Base-by-base conservation (phyloP, 1,140 invertebrate genomes). In the Meloidogyne chitwoodi region DNA sequence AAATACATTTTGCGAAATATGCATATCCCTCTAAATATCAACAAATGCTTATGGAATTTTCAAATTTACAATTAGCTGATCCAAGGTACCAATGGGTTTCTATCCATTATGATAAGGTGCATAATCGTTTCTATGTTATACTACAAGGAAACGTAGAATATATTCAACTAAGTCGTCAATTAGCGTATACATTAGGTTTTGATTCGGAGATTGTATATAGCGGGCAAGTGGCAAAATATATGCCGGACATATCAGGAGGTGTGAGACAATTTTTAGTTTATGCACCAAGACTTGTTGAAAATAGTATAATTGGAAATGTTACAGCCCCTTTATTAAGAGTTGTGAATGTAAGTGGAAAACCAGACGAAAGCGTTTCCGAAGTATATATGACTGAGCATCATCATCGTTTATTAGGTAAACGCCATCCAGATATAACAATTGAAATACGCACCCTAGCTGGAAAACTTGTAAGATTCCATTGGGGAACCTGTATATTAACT, bases 241-340 rank as follows among this genome's bases (percentile, higher is more conserved):
- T 62, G 44, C 69, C 69, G 2, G 69, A 72, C 16, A 26, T 72
- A 19, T 72, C 69, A 2, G 69, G 69, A 19, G 69, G 69, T 10
- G 48, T 61, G 6, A 12, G 48, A 3, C n/a, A n/a, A n/a, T n/a
- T n/a, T n/a, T n/a, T n/a, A n/a, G n/a, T n/a, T n/a, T n/a, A n/a
- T n/a, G n/a, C n/a, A n/a, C n/a, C n/a, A n/a, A n/a, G n/a, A n/a
- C n/a, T n/a, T n/a, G n/a, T n/a, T n/a, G n/a, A n/a, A n/a, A n/a
- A n/a, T n/a, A n/a, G n/a, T n/a, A n/a, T n/a, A n/a, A n/a, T n/a
- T n/a, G n/a, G n/a, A n/a, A 29, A 61, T 11, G 16, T 34, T 1
- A 72, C 63, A 27, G 69, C 69, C 0, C 69, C 69, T 3, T 26
- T 72, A n/a, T 29, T 72, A 19, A 26, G 69, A 3, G 69, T 72